Conservation (phyloP, 2,113 vertebrate genomes). For the Phocoena sinus region DNA sequence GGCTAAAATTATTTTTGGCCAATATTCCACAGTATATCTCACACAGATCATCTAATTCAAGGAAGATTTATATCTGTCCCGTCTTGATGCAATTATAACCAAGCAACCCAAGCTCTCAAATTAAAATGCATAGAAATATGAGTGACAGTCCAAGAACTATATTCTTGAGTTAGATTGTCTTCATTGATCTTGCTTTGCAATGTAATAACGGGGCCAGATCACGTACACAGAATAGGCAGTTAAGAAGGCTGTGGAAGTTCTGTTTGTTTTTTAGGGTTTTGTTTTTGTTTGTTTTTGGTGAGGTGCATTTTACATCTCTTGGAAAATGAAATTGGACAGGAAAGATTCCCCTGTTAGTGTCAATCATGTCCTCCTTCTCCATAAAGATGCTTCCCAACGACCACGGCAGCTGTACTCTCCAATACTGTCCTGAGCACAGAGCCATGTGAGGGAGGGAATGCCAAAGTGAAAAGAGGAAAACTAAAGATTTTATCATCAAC, state of each 20-base stretch:
- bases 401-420: not conserved
- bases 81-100: conserved; percentile 6
- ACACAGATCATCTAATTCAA: conserved; percentile 38
- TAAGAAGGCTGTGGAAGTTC: not conserved
- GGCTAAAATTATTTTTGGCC: conserved; percentile 36
- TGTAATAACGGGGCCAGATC: not conserved
- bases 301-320: not conserved
- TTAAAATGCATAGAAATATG: conserved; percentile 33
- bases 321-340: conserved; percentile 9
- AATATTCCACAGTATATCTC: not conserved
- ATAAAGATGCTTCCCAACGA: not conserved
- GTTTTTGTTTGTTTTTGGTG: not conserved
- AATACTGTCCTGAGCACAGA: not conserved
- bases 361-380: not conserved
- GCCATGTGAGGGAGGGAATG: not conserved
- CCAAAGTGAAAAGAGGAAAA: not conserved
- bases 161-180: not conserved
- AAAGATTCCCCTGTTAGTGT: not conserved
- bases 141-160: not conserved
- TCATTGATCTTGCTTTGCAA: conserved; percentile 2
- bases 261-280: not conserved
- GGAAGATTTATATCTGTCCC: not conserved
- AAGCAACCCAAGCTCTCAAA: conserved; percentile 1
- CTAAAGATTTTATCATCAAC: not conserved
- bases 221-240: not conserved